Conservation (phyloP, 2,113 vertebrate genomes). For the Hippolais icterina region DNA sequence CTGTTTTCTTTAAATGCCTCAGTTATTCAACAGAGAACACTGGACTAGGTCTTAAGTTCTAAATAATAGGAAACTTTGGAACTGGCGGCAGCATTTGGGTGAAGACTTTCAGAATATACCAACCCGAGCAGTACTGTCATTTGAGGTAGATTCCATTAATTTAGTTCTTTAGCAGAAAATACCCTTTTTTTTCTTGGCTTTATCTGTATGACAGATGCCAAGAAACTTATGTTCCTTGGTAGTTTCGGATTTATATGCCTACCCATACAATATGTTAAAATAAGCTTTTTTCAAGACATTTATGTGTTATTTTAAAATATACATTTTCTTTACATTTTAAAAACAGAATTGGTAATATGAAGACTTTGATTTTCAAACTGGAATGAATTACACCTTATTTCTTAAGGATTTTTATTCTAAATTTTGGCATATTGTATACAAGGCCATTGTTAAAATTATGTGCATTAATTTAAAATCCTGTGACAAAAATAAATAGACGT, state of each 20-base stretch:
- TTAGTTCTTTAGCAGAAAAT: conserved; percentile 28
- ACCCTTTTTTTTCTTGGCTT: conserved; percentile 8
- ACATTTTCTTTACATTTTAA: neutral
- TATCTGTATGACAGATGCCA: conserved; percentile 35
- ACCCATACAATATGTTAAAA: neutral
- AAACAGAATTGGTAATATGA: neutral
- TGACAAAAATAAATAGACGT: neutral
- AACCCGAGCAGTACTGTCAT: neutral
- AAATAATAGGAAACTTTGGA: conserved; percentile 21
- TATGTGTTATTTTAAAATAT: neutral
- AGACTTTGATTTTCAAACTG: neutral
- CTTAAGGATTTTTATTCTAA: neutral
- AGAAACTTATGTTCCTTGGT: conserved; percentile 43
- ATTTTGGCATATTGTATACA: neutral
- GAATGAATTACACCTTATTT: neutral
- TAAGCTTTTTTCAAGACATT: neutral
- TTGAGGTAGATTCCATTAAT: conserved; percentile 24
- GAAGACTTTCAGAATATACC: neutral
- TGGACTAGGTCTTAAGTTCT: conserved; percentile 15
- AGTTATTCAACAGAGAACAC: neutral
- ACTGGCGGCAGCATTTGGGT: neutral
- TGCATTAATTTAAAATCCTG: neutral
- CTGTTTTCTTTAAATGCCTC: neutral
- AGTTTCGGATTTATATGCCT: conserved; percentile 17
- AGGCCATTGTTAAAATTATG: neutral